These are phyloP conservation scores for Bombylius major DNA, from an alignment of 2,888 invertebrate genomes.

Conservation along the genomic window DNA sequence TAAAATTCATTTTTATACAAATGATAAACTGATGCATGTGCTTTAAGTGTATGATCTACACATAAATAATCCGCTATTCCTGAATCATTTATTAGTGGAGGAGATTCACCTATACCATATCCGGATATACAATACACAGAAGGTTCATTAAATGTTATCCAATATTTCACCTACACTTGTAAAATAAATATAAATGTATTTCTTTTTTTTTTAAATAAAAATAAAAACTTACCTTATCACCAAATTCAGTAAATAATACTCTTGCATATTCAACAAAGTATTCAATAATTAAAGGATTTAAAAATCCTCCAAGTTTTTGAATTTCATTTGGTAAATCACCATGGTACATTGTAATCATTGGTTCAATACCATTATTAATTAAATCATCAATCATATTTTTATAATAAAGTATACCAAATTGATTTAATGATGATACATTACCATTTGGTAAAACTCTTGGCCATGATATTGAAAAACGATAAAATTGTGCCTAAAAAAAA, in stretches of 20 bases:
- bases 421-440: constrained; percentile 41
- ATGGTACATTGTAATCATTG: constrained; percentile 45
- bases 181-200: too few relatives aligned
- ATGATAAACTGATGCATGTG: constrained; percentile 42
- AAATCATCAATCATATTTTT: constrained; percentile 50
- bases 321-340: constrained; percentile 43
- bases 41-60: constrained; percentile 38
- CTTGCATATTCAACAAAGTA: constrained; percentile 42
- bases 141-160: constrained; percentile 49
- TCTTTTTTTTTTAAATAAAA: not conserved
- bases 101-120: constrained; percentile 33
- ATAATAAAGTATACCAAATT: constrained; percentile 50
- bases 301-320: constrained; percentile 43
- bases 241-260: constrained; percentile 36
- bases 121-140: constrained; percentile 35
- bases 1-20: constrained; percentile 35
- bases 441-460: constrained; percentile 48
- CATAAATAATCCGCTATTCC: constrained; percentile 41
- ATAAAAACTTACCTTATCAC: constrained; percentile 33
- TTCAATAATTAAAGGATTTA: constrained; percentile 34
- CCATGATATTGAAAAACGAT: constrained; percentile 52
- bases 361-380: constrained; percentile 45
- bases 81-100: constrained; percentile 32
- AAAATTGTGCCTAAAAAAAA: constrained; percentile 31
- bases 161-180: constrained; percentile 32